Base-by-base conservation (phyloP, 2,113 vertebrate species). In the Pitta sordida region DNA sequence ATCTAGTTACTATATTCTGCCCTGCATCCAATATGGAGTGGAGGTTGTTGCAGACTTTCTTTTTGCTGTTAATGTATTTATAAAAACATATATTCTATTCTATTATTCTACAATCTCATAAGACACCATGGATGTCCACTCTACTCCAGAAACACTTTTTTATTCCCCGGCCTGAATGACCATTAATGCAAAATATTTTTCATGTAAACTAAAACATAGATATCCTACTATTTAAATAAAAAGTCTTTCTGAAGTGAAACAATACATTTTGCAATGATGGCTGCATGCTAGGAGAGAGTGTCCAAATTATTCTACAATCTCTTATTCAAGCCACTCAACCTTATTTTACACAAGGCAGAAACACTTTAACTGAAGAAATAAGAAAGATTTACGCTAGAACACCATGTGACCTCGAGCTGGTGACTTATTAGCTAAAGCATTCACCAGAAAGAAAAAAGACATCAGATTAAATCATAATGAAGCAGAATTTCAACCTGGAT, bases 371-470 rank as follows among this genome's bases (percentile, higher is more conserved):
- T 13, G 6, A 37, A 88, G 27, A 86, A 94, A 83, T 92, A 68
- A 73, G 86, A 62, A 88, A 91, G 92, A 94, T 96, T 96, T 89
- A 91, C 91, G 51, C 36, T 81, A 44, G n/a, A 92, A 86, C 55
- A 92, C 77, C 37, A 53, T 69, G 73, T 69, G 53, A 94, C 49
- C 53, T 95, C 76, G 80, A 91, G 83, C 59, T 83, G 36, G 83
- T 91, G 30, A 51, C 80, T 92, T 89, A 94, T 83, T 86, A 95
- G 68, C 83, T 91, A 71, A 8, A 91, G 53, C 46, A 10, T 48
- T 86, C 77, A 91, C 59, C 58, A 96, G 80, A 91, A 92, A 87
- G 49, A 93, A 68, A 81, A 94, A 83, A 65, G 58, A 83, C 39
- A 60, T 56, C 30, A n/a, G 27, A 91, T 46, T 91, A 80, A 91